Conservation (phyloP, 35 echinoderm and acorn worm genomes). For the Apostichopus parvimensis region DNA sequence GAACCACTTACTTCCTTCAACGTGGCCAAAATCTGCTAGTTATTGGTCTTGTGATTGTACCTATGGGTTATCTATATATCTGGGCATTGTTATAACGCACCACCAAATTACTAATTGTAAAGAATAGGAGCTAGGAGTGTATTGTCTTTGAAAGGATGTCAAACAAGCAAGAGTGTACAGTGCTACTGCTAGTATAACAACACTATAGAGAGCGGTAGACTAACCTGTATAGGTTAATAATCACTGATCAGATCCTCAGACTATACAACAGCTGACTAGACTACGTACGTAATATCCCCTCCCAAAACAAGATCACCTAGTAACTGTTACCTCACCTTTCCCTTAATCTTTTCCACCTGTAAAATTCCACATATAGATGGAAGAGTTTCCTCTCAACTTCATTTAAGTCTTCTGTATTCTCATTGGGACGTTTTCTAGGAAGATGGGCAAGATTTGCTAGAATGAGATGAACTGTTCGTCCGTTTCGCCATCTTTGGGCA, state of each 20-base stretch:
- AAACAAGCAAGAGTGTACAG: too few relatives aligned
- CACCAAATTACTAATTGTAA: too few relatives aligned
- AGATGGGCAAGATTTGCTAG: slow-evolving; percentile 39
- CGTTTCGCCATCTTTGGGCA: slow-evolving; percentile 42
- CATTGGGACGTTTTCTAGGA: slow-evolving; percentile 42
- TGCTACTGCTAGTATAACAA: too few relatives aligned
- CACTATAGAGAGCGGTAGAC: background rate
- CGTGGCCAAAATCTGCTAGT: too few relatives aligned
- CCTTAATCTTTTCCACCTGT: slow-evolving; percentile 15
- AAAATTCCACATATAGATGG: slow-evolving; percentile 56
- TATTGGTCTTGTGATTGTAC: too few relatives aligned
- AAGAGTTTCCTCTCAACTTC: slow-evolving; percentile 44
- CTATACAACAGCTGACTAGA: slow-evolving; percentile 44
- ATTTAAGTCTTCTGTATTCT: slow-evolving; percentile 25
- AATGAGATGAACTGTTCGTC: background rate
- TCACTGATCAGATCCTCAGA: background rate
- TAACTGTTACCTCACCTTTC: slow-evolving; percentile 44
- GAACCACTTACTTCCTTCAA: too few relatives aligned
- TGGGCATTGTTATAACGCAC: too few relatives aligned
- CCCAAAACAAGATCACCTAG: slow-evolving; percentile 22
- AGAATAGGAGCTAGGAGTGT: too few relatives aligned
- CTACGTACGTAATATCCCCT: slow-evolving; percentile 32
- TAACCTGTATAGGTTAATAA: background rate
- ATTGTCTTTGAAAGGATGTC: too few relatives aligned
- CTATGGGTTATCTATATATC: too few relatives aligned